Conservation (phyloP, 2,797 vertebrate species). For the Phalloptychus januarius region DNA sequence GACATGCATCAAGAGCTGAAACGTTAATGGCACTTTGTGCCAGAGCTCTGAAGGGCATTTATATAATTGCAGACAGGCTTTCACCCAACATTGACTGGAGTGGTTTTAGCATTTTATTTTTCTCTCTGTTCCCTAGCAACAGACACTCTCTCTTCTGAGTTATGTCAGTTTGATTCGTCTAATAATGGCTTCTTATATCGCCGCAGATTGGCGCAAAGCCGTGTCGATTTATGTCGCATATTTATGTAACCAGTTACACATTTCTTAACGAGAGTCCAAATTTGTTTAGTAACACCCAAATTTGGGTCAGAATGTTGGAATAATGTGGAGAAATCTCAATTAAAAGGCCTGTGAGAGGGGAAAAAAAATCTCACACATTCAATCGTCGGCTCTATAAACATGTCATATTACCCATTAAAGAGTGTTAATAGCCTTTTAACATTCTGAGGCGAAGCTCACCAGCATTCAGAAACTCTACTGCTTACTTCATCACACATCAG, state of each 20-base stretch:
- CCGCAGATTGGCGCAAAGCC: conserved; percentile 32
- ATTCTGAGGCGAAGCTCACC: conserved; percentile 7
- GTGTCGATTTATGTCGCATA: conserved; percentile 10
- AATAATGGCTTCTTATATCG: conserved; percentile 66
- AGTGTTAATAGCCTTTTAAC: neutral
- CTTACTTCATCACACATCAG: conserved; percentile 24
- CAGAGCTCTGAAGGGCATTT: conserved; percentile 76
- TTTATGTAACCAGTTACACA: conserved; percentile 15
- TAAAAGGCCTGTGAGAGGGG: neutral
- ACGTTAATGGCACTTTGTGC: conserved; percentile 70
- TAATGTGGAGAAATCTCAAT: neutral
- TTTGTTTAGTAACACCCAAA: neutral
- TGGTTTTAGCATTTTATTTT: conserved; percentile 81
- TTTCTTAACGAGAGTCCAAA: neutral
- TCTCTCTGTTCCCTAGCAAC: conserved; percentile 85
- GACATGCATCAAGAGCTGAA: conserved; percentile 57
- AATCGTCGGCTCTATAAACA: conserved; percentile 2
- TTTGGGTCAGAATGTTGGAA: neutral
- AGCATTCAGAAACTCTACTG: conserved; percentile 28
- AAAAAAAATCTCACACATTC: neutral
- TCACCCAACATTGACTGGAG: conserved; percentile 77
- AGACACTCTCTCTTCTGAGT: conserved; percentile 75
- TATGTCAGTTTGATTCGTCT: conserved; percentile 73
- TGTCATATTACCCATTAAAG: neutral
- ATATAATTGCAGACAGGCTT: conserved; percentile 83